Evolutionary conservation across 2,113 vertebrate species (phyloP), one percentile per base, ranked within the genome.

Genomic region (Platysteira castanea): DNA sequence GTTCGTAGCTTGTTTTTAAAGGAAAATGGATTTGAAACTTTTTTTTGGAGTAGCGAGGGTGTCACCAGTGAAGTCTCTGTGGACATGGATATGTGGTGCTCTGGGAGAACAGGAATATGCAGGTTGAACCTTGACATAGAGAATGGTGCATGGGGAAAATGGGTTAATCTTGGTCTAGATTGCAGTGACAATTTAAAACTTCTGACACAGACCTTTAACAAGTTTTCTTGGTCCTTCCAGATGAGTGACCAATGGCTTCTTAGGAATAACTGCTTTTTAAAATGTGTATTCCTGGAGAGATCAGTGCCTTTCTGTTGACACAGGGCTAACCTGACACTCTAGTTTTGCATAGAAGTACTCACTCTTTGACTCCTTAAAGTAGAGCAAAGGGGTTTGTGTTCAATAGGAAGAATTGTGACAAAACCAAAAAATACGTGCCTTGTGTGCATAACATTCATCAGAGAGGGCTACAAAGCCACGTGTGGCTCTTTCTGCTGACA

Each of bases 371-470:
- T 54, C 14, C 30, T 81, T 69, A 21, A 64, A 80, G 42, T 1
- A 20, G 1, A 49, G 13, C 0, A 0, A 23, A 61, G 37, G 22
- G 24, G 26, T 65, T 86, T 71, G 18, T 88, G 15, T 17, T 67
- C 41, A 11, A 4, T 1, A 41, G n/a, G 37, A 76, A 31, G 22
- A 68, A 73, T 11, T 46, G 13, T 42, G 65, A 39, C 21, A 65
- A 79, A 35, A 6, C 7, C 0, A 1, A 61, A 84, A 92, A 60
- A 20, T 9, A 8, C 0, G 0, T 59, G 22, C 13, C 9, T 31
- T 54, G 35, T n/a, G 21, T 42, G 22, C 7, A 7, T n/a, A 22
- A 8, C 3, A 15, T 60, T 46, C 15, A 26, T 27, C 71, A 31
- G 15, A 73, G 50, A 65, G 30, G 13, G 37, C 50, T 49, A 16